Conservation (phyloP, 2,888 invertebrate species). For the Lamellibrachia columna region DNA sequence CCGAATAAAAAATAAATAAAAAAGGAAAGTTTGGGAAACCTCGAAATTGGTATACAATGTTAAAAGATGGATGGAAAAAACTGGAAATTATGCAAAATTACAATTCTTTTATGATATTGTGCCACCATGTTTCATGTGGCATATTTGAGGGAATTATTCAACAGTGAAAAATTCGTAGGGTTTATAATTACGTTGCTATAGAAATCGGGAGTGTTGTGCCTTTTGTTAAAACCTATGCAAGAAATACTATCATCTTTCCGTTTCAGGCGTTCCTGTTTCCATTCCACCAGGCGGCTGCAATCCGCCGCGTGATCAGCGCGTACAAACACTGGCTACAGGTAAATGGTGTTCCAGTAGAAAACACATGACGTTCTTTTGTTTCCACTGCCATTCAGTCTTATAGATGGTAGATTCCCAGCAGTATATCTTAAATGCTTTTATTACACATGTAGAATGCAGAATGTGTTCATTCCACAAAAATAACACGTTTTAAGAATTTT, state of each 20-base stretch:
- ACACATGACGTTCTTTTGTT: not conserved
- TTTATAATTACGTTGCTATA: not conserved
- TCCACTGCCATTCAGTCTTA: too few relatives aligned
- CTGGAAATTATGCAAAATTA: not conserved
- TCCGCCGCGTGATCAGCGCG: conserved; percentile 86
- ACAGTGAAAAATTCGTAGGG: not conserved
- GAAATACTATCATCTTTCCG: not conserved
- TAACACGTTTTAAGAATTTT: too few relatives aligned
- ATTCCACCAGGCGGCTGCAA: conserved; percentile 87
- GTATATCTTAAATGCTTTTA: too few relatives aligned
- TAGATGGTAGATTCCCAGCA: too few relatives aligned
- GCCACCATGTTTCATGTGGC: not conserved
- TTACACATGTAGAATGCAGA: too few relatives aligned
- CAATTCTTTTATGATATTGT: not conserved
- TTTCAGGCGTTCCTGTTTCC: conserved; percentile 83
- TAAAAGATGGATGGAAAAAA: not conserved
- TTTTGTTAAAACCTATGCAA: not conserved
- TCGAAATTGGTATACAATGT: too few relatives aligned
- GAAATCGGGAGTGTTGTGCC: not conserved
- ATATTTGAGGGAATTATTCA: not conserved
- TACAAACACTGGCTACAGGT: conserved; percentile 91
- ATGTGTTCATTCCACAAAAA: too few relatives aligned
- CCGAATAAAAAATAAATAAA: too few relatives aligned
- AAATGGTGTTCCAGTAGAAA: conserved; percentile 18
- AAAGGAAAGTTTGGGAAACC: too few relatives aligned